Conservation (phyloP, 2,888 invertebrate genomes). For the Tenthredo scrophulariae region DNA sequence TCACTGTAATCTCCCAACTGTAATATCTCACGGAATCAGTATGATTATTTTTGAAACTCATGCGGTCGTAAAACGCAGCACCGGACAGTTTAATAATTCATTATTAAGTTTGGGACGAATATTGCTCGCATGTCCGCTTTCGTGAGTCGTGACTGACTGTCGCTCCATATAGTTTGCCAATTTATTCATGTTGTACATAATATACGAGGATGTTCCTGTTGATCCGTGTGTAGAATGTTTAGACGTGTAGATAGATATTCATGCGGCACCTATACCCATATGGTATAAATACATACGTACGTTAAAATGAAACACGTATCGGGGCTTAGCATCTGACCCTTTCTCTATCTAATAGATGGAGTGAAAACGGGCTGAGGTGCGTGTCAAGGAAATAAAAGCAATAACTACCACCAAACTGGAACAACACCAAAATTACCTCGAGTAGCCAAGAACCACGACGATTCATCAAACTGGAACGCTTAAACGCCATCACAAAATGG, state of each 20-base stretch:
- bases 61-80: neutral
- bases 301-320: constrained; percentile 34
- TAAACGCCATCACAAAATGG: constrained; percentile 51
- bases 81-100: neutral
- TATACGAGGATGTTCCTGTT: neutral
- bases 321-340: constrained; percentile 10
- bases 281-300: neutral
- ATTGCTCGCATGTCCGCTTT: neutral
- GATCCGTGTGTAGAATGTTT: neutral
- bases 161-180: constrained; percentile 7
- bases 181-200: neutral
- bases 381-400: constrained; percentile 50
- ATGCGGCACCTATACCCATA: neutral
- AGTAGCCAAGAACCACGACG: constrained; percentile 42
- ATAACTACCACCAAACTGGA: constrained; percentile 51
- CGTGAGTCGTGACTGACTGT: constrained; percentile 19
- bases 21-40: neutral
- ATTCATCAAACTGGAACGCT: constrained; percentile 51
- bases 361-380: constrained; percentile 20
- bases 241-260: neutral
- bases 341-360: neutral
- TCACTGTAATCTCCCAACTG: neutral
- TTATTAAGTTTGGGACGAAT: neutral
- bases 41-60: neutral
- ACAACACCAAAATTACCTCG: constrained; percentile 45